These are phyloP conservation scores for Himalopsyche kuldschensis DNA, from an alignment of 2,888 invertebrate species.

Conservation along the genomic window DNA sequence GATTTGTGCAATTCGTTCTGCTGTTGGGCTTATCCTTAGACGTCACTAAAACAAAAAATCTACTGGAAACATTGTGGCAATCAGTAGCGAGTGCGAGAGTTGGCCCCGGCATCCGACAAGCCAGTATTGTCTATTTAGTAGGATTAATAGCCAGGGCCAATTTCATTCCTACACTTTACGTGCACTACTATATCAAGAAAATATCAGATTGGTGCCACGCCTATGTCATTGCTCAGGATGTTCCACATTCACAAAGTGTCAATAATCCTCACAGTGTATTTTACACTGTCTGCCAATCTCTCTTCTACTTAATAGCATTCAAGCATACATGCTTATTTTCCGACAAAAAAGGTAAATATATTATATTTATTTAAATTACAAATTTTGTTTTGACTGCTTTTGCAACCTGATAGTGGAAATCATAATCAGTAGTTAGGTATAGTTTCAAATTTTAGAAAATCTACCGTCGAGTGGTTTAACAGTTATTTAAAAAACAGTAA, in stretches of 20 bases:
- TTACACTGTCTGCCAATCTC: conserved; percentile 87
- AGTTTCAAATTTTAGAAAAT: too few species aligned
- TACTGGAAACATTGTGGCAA: conserved; percentile 51
- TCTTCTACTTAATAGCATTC: conserved; percentile 92
- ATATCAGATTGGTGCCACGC: conserved; percentile 83
- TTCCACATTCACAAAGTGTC: conserved; percentile 45
- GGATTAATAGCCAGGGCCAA: conserved; percentile 54
- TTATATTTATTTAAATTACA: neutral
- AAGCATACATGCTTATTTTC: conserved; percentile 81
- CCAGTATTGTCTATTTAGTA: conserved; percentile 51
- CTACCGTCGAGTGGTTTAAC: too few species aligned
- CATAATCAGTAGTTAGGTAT: too few species aligned
- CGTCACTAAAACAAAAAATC: conserved; percentile 48
- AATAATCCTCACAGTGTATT: conserved; percentile 77
- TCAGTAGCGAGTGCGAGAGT: conserved; percentile 49
- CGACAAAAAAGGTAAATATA: conserved; percentile 70
- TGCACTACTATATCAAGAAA: conserved; percentile 60
- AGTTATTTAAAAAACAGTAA: too few species aligned
- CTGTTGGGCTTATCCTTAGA: conserved; percentile 55
- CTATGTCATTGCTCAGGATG: conserved; percentile 77
- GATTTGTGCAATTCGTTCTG: conserved; percentile 57
- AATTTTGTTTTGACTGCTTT: too few species aligned
- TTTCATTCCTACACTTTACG: conserved; percentile 50
- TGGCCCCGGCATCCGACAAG: conserved; percentile 52
- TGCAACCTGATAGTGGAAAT: too few species aligned